These are phyloP conservation scores for Nemapogon koenigi DNA, from an alignment of 2,888 invertebrate genomes.

Conservation along the genomic window DNA sequence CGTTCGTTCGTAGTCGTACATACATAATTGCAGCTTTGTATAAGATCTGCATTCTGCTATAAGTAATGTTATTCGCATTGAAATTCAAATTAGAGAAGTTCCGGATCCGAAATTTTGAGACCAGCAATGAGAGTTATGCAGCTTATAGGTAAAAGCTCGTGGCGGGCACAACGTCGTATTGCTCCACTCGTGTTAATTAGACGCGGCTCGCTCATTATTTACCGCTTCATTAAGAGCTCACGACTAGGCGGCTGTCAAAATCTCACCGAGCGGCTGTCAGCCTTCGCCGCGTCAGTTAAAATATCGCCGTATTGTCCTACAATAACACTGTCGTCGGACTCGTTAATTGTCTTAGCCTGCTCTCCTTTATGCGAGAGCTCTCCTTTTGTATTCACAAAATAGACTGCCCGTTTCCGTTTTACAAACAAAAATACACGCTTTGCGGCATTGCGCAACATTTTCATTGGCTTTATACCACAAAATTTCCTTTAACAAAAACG, in stretches of 20 bases:
- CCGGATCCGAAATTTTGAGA: too few species aligned
- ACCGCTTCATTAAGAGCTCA: slow-evolving; percentile 62
- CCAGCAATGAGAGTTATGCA: too few species aligned
- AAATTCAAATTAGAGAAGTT: too few species aligned
- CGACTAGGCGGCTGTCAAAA: slow-evolving; percentile 55
- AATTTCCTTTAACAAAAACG: slow-evolving; percentile 40
- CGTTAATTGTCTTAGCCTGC: slow-evolving; percentile 49
- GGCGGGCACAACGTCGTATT: too few species aligned
- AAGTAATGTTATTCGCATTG: too few species aligned
- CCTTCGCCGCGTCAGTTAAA: slow-evolving; percentile 37
- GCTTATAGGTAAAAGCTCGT: too few species aligned
- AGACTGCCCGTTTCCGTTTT: slow-evolving; percentile 34
- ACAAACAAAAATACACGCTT: slow-evolving; percentile 26
- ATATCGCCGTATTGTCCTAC: slow-evolving; percentile 55
- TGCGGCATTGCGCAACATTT: slow-evolving; percentile 31
- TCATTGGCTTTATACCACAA: slow-evolving; percentile 36
- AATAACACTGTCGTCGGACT: slow-evolving; percentile 53
- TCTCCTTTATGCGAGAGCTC: slow-evolving; percentile 33
- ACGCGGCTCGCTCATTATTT: slow-evolving; percentile 58
- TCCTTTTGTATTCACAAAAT: slow-evolving; percentile 36
- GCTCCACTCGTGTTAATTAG: slow-evolving; percentile 51
- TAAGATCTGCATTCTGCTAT: too few species aligned
- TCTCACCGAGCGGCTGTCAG: slow-evolving; percentile 43
- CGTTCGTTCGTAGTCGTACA: too few species aligned
- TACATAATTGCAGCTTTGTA: too few species aligned